Evolutionary conservation across 2,797 vertebrate species (phyloP), one percentile per base, ranked within the genome.

Genomic region (Apodemus agrarius): DNA sequence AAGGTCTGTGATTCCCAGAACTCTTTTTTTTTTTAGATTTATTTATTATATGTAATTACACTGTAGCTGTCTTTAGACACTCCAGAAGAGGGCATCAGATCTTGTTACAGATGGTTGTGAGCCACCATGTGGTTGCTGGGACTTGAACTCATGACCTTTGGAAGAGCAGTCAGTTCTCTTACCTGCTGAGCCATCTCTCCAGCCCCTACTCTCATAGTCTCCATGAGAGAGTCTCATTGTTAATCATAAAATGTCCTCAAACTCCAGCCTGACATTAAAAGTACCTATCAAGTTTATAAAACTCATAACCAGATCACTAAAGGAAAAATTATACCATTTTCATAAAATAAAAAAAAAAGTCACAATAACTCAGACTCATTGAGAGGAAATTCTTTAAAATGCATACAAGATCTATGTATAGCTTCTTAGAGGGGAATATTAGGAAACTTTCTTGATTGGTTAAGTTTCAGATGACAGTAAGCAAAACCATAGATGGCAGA

Each of bases 161-260:
- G 52, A 52, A 52, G 13, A 52, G 52, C 52, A 52, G 52, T 52
- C 12, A 9, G 52, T 52, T 11, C 52, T 52, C 52, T 52, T 52
- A 52, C 52, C 11, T 12, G 13, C 52, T 52, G 52, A 52, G 52
- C 52, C 52, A 52, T 52, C 52, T 52, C 52, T 52, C 52, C 52
- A 52, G 52, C 12, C 52, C 52, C 52, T n/a, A 91, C 9, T 89
- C 52, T 76, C 10, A 31, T 43, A 54, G 10, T 40, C 14, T 54
- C 34, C 61, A 67, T 87, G 57, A 74, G n/a, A n/a, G n/a, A n/a
- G n/a, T n/a, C n/a, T 86, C 89, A 46, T 76, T 78, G 82, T 79
- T 75, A 87, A 95, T 67, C 13, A 72, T 24, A 86, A 76, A 21
- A 80, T 21, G 89, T 52, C 29, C 52, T 90, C 26, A 95, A 96